A percentile compares a stretch with the other conserved stretches of the same genome.
Evolutionary conservation across 2,113 vertebrate species (phyloP).

Genomic region (Pedetes capensis): DNA sequence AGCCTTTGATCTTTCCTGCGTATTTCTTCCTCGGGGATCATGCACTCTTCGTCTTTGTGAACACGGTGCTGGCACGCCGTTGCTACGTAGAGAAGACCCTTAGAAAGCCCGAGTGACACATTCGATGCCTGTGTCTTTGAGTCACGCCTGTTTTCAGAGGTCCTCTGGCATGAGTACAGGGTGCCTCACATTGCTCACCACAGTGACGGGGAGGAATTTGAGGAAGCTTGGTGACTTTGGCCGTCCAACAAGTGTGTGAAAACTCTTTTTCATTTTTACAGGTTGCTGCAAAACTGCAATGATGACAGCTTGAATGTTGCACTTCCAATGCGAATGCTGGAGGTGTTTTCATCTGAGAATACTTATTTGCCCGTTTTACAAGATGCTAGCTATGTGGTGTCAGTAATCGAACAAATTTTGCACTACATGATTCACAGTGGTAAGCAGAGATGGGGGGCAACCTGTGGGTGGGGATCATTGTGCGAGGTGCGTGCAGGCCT

Average conservation of each 20-base stretch:
- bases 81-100: not conserved
- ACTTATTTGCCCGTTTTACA: constrained; percentile 92
- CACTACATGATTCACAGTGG: constrained; percentile 99
- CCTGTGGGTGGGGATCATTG: not conserved
- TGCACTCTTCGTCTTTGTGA: not conserved
- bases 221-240: no score
- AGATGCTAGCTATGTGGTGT: constrained; percentile 89
- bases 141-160: not conserved
- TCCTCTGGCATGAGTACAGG: accelerated
- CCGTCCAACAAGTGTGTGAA: not conserved
- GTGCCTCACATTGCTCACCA: not conserved
- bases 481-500: accelerated
- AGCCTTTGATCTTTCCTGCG: not conserved
- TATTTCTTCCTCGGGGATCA: not conserved
- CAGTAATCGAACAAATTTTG: constrained; percentile 97
- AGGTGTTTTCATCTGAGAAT: constrained; percentile 94
- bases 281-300: constrained; percentile 89
- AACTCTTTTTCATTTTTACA: constrained; percentile 64
- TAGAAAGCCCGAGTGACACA: accelerated
- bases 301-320: constrained; percentile 95
- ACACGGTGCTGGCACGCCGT: accelerated
- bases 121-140: not conserved
- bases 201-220: not conserved
- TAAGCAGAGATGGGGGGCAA: constrained; percentile 73
- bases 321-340: constrained; percentile 98